Percentiles rank a stretch among this genome's conserved stretches.
Conservation (phyloP, 2,888 invertebrate species). For the Gymnosoma rotundatum region DNA sequence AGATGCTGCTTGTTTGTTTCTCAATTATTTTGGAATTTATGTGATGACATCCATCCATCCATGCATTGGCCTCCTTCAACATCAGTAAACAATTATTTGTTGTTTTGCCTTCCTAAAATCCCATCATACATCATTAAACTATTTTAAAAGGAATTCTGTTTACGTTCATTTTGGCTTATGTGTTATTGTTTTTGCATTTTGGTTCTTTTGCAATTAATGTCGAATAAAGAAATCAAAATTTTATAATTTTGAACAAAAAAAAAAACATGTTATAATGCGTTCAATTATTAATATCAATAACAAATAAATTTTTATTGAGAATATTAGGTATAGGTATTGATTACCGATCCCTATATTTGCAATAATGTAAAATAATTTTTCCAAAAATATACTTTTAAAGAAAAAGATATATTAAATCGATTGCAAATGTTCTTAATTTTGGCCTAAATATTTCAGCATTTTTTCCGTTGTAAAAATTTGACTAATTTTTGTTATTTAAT, state of each 20-base stretch:
- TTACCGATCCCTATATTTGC: not conserved
- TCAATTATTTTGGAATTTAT: slow-evolving; percentile 59
- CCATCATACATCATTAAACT: slow-evolving; percentile 61
- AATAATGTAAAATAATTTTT: not conserved
- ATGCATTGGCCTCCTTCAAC: not conserved
- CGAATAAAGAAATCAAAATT: slow-evolving; percentile 66
- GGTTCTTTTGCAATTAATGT: slow-evolving; percentile 47
- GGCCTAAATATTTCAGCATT: too few species aligned
- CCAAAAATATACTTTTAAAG: too few species aligned
- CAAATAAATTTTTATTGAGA: slow-evolving; percentile 39
- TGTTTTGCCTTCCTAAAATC: slow-evolving; percentile 48
- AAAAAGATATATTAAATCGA: too few species aligned
- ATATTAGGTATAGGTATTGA: slow-evolving; percentile 6
- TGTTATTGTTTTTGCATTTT: slow-evolving; percentile 9
- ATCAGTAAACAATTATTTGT: not conserved
- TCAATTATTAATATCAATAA: slow-evolving; percentile 61
- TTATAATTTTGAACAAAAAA: slow-evolving; percentile 44
- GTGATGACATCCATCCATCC: slow-evolving; percentile 49
- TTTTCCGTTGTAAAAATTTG: too few species aligned
- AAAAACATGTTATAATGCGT: slow-evolving; percentile 46
- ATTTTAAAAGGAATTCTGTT: slow-evolving; percentile 53
- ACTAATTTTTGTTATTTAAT: too few species aligned
- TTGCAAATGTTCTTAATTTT: too few species aligned
- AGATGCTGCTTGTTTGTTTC: slow-evolving; percentile 27
- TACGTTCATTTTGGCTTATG: slow-evolving; percentile 41